phyloP scores from a whole-genome alignment of 2,113 vertebrate species.

The Dromaius novaehollandiae region DNA sequence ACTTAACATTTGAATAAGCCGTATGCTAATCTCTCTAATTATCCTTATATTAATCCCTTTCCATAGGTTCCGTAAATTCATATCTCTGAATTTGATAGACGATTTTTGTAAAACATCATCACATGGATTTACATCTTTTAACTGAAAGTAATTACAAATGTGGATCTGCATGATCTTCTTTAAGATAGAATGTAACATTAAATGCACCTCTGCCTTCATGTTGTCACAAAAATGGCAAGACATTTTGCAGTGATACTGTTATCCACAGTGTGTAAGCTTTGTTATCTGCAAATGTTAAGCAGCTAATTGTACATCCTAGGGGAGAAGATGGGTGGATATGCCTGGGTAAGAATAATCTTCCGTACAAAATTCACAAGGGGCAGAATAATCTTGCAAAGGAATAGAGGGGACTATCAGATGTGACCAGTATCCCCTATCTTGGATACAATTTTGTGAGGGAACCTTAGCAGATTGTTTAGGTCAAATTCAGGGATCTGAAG shows the following conservation, averaged over 20 bases:
- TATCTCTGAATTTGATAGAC: neutral
- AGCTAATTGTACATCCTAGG: neutral
- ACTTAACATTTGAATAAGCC: neutral
- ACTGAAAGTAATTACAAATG: neutral
- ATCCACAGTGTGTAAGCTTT: neutral
- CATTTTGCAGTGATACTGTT: neutral
- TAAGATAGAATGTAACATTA: neutral
- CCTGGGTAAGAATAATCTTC: neutral
- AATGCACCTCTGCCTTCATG: neutral
- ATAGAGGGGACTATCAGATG: neutral
- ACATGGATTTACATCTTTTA: neutral
- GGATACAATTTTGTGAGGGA: neutral
- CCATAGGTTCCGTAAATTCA: neutral
- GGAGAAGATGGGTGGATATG: neutral
- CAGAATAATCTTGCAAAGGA: neutral
- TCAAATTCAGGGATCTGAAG: neutral
- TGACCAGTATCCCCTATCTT: neutral
- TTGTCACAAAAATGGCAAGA: neutral
- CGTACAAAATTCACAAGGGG: too few relatives aligned
- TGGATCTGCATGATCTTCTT: neutral
- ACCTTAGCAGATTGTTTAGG: neutral
- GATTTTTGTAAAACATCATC: neutral
- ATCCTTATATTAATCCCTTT: neutral
- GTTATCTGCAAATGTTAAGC: neutral
- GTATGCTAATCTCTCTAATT: neutral